These are phyloP conservation scores for Sarcophaga carnaria DNA, from an alignment of 2,888 invertebrate species.

Conservation along the genomic window DNA sequence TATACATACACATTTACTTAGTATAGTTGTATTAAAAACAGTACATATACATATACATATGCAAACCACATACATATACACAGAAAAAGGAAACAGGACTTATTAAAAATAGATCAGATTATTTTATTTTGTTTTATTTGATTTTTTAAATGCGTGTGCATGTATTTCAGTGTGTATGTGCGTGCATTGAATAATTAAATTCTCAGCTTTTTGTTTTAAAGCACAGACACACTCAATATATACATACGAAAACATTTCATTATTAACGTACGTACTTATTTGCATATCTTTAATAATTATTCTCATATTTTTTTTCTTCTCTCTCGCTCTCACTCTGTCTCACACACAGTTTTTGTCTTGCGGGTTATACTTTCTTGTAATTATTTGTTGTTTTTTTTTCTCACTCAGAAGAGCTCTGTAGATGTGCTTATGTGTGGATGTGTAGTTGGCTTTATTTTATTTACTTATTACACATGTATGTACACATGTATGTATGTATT, in stretches of 20 bases:
- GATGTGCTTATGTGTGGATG: background rate
- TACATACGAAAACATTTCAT: too few relatives aligned
- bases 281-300: too few relatives aligned
- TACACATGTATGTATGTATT: too few relatives aligned
- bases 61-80: constrained; percentile 34
- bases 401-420: background rate
- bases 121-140: background rate
- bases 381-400: too few relatives aligned
- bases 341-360: too few relatives aligned
- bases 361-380: too few relatives aligned
- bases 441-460: constrained; percentile 9
- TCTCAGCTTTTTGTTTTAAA: too few relatives aligned
- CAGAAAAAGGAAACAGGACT: constrained; percentile 34
- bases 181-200: constrained; percentile 18
- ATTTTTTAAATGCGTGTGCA: background rate
- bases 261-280: too few relatives aligned
- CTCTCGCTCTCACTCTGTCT: too few relatives aligned
- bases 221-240: background rate
- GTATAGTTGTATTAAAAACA: constrained; percentile 35
- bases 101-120: constrained; percentile 33
- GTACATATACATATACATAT: background rate
- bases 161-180: constrained; percentile 15
- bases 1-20: constrained; percentile 11
- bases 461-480: constrained; percentile 52
- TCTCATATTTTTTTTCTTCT: too few relatives aligned